These are phyloP conservation scores for Arrhamphus sclerolepis DNA, from an alignment of 2,797 vertebrate species.

Conservation along the genomic window DNA sequence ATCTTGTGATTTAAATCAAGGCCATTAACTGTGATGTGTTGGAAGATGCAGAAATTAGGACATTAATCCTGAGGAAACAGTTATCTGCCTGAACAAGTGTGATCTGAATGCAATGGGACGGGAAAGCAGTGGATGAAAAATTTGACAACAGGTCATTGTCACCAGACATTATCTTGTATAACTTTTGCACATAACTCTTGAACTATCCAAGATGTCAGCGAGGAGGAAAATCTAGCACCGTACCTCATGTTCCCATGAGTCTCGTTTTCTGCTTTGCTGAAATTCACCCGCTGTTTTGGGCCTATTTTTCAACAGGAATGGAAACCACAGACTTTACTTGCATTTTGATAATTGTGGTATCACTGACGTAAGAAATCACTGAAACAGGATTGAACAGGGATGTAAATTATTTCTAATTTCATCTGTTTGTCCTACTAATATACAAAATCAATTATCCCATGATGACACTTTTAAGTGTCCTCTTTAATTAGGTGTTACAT, in stretches of 20 bases:
- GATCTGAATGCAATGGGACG: constrained; percentile 69
- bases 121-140: constrained; percentile 59
- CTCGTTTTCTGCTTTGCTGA: constrained; percentile 58
- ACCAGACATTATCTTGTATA: constrained; percentile 66
- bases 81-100: constrained; percentile 69
- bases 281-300: constrained; percentile 48
- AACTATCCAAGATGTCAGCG: constrained; percentile 59
- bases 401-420: constrained; percentile 18
- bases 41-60: constrained; percentile 73
- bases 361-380: constrained; percentile 12
- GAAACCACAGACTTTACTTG: constrained; percentile 59
- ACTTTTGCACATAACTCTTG: constrained; percentile 67
- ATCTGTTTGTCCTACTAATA: no score
- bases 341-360: constrained; percentile 46
- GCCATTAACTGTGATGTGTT: constrained; percentile 74
- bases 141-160: constrained; percentile 66
- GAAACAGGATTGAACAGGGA: constrained; percentile 2
- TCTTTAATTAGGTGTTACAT: constrained; percentile 4
- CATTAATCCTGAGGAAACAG: constrained; percentile 75
- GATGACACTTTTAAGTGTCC: background rate
- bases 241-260: constrained; percentile 52
- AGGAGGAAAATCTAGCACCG: constrained; percentile 53
- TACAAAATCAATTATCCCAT: background rate
- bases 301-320: constrained; percentile 47
- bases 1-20: constrained; percentile 77